These are phyloP conservation scores for Cristatella mucedo DNA, from an alignment of 2,888 invertebrate species.

Conservation along the genomic window DNA sequence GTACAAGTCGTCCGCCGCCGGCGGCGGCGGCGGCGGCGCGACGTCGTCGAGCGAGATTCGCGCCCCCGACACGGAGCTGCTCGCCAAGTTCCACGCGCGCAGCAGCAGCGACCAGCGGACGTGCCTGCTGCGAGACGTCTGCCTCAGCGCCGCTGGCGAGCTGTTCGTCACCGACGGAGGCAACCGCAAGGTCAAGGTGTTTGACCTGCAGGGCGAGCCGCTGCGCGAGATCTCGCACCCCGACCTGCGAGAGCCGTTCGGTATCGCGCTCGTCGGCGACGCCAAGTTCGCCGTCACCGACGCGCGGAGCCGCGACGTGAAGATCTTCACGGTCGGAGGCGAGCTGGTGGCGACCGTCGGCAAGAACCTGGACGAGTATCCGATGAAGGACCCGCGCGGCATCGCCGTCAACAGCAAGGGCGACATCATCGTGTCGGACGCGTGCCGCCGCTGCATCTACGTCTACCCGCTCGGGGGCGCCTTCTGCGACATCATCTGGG, in stretches of 20 bases:
- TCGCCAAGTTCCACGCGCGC: constrained; percentile 7
- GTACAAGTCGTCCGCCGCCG: no score
- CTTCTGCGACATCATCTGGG: constrained; percentile 8
- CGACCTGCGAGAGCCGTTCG: constrained; percentile 5
- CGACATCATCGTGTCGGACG: constrained; percentile 5
- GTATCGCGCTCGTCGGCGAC: neutral
- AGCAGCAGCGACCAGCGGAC: neutral
- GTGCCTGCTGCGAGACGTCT: constrained; percentile 1
- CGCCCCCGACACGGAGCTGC: no score
- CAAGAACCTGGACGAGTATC: constrained; percentile 1
- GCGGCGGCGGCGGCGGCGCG: no score
- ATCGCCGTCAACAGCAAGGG: constrained; percentile 8
- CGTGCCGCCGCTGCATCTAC: constrained; percentile 1
- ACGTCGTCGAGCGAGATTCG: no score
- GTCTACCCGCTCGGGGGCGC: constrained; percentile 3
- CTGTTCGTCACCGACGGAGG: constrained; percentile 4
- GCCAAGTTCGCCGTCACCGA: constrained; percentile 4
- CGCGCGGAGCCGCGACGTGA: constrained; percentile 3
- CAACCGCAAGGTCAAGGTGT: constrained; percentile 6
- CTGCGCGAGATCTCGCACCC: neutral
- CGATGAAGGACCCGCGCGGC: constrained; percentile 5
- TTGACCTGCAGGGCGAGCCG: constrained; percentile 1
- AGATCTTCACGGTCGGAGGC: constrained; percentile 3
- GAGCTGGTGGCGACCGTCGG: constrained; percentile 2
- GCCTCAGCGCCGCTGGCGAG: neutral